Conservation (phyloP, 2,113 vertebrate genomes). For the Hydropotes inermis region DNA sequence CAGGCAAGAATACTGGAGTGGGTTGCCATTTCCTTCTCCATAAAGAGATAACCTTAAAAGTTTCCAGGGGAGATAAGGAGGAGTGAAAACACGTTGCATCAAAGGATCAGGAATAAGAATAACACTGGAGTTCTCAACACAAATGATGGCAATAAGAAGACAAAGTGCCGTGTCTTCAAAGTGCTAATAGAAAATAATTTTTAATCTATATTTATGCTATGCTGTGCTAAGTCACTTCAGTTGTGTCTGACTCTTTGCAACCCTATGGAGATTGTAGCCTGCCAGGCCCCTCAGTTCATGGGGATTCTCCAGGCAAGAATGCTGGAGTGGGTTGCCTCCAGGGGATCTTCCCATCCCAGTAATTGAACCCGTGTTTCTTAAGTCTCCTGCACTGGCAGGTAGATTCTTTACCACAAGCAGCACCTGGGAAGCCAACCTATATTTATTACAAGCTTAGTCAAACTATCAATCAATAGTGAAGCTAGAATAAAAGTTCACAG, state of each 20-base stretch:
- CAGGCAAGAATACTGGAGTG: too few relatives aligned
- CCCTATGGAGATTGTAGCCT: background rate
- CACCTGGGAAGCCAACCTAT: background rate
- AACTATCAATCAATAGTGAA: background rate
- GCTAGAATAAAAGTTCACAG: background rate
- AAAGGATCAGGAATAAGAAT: slow-evolving; percentile 21
- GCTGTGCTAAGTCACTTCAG: background rate
- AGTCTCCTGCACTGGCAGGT: background rate
- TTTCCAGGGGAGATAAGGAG: background rate
- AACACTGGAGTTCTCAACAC: background rate
- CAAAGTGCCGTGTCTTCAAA: background rate
- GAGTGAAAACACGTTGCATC: background rate
- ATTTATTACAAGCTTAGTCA: background rate
- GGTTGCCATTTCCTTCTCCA: too few relatives aligned
- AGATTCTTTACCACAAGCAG: background rate
- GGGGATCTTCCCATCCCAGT: background rate
- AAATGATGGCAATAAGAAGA: slow-evolving; percentile 9
- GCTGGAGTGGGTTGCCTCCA: background rate
- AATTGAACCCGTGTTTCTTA: background rate
- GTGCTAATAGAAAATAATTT: background rate
- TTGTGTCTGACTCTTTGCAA: background rate
- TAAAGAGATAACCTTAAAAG: slow-evolving; percentile 8
- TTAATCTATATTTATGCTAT: slow-evolving; percentile 12
- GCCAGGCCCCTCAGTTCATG: background rate
- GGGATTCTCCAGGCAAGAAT: background rate